Evolutionary conservation across 1,140 invertebrate species (phyloP).

Genomic region (Aphaenogaster floridana): DNA sequence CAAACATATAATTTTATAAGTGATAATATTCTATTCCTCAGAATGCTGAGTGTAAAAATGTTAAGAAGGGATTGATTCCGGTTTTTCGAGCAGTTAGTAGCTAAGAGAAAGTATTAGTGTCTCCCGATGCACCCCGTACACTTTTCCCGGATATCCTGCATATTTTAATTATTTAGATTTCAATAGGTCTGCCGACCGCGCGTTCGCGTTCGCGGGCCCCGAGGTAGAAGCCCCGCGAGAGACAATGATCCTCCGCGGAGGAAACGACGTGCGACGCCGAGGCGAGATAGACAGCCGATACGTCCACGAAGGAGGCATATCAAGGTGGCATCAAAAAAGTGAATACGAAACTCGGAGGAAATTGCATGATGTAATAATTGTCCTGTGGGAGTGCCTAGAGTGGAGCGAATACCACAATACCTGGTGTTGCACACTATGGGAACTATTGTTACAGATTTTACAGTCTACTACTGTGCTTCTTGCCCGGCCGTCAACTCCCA

Average conservation of each 20-base stretch:
- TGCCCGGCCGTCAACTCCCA: conserved; percentile 81
- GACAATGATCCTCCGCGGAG: conserved; percentile 35
- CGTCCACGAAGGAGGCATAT: conserved; percentile 65
- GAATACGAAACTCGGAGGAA: conserved; percentile 80
- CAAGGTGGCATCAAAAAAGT: conserved; percentile 69
- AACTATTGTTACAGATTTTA: conserved; percentile 87
- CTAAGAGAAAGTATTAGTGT: conserved; percentile 42
- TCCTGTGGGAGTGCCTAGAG: conserved; percentile 84
- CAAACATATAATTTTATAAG: neutral
- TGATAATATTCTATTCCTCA: neutral
- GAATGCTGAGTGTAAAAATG: neutral
- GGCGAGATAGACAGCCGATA: conserved; percentile 68
- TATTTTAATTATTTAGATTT: conserved; percentile 48
- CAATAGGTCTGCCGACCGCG: conserved; percentile 6
- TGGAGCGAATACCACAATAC: conserved; percentile 82
- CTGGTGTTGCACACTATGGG: conserved; percentile 84
- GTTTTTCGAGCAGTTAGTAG: neutral
- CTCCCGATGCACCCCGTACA: neutral
- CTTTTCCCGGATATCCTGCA: conserved; percentile 57
- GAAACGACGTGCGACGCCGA: conserved; percentile 42
- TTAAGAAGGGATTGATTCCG: neutral
- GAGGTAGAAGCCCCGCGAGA: conserved; percentile 8
- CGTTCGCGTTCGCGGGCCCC: neutral
- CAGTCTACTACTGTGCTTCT: conserved; percentile 82
- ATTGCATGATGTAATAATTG: conserved; percentile 86